Percentiles rank a stretch among this genome's conserved stretches.
Conservation (phyloP, 2,888 invertebrate genomes). For the Dione vanillae region DNA sequence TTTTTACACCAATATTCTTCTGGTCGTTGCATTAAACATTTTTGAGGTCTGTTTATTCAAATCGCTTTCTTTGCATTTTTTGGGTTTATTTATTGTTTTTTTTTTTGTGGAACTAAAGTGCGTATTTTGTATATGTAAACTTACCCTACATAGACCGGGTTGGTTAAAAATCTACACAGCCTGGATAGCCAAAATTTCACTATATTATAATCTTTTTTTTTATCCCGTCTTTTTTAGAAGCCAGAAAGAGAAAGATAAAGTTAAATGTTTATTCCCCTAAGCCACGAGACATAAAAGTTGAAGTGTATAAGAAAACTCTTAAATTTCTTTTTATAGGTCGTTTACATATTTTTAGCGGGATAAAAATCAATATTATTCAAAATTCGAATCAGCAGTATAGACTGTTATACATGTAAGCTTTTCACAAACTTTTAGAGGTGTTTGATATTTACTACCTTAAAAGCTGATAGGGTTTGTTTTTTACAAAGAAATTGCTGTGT, state of each 20-base stretch:
- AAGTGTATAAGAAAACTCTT: background rate
- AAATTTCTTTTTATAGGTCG: conserved; percentile 4
- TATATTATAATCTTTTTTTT: no score
- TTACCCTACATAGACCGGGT: no score
- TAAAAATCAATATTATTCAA: conserved; percentile 6
- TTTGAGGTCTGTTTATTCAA: no score
- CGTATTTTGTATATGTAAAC: no score
- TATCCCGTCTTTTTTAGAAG: no score
- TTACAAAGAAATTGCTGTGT: background rate
- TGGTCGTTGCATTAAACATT: no score
- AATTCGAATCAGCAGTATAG: conserved; percentile 1
- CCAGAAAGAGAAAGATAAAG: background rate
- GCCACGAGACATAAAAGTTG: background rate
- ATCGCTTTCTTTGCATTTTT: no score
- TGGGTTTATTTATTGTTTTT: no score
- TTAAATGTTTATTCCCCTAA: background rate
- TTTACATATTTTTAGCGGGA: conserved; percentile 3
- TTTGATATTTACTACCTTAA: conserved; percentile 8
- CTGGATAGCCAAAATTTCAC: no score
- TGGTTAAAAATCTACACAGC: no score
- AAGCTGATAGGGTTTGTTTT: background rate
- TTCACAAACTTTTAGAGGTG: conserved; percentile 6
- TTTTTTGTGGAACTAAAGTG: no score
- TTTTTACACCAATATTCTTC: no score
- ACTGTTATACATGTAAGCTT: background rate